These are phyloP conservation scores for Mustela nigripes DNA, from an alignment of 2,113 vertebrate genomes.

Conservation along the genomic window DNA sequence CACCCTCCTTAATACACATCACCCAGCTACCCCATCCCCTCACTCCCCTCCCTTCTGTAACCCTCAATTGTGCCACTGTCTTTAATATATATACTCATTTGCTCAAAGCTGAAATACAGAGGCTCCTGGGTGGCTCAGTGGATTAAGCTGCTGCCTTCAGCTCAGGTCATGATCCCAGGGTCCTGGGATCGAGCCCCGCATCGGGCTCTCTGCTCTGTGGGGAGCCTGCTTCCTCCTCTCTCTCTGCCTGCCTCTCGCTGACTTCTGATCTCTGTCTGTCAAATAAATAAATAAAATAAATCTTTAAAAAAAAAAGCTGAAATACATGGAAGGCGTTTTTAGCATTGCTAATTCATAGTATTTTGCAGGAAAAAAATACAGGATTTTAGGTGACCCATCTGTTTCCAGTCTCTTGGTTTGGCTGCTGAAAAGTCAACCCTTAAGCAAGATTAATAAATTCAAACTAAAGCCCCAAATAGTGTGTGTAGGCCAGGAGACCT, in stretches of 20 bases:
- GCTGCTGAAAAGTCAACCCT: slow-evolving; percentile 44
- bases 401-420: slow-evolving; percentile 37
- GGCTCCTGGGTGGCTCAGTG: too few relatives aligned
- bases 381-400: slow-evolving; percentile 17
- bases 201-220: too few relatives aligned
- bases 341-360: slow-evolving; percentile 20
- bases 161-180: too few relatives aligned
- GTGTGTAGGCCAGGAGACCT: background rate
- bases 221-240: too few relatives aligned
- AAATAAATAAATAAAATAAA: too few relatives aligned
- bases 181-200: too few relatives aligned
- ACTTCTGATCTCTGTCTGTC: too few relatives aligned
- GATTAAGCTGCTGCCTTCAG: too few relatives aligned
- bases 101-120: background rate
- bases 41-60: too few relatives aligned
- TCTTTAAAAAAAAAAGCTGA: background rate
- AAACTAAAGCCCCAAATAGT: slow-evolving; percentile 32
- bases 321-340: slow-evolving; percentile 47
- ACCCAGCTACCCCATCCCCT: too few relatives aligned
- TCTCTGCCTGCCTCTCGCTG: too few relatives aligned
- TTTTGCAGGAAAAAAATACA: background rate
- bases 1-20: too few relatives aligned
- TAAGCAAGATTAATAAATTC: slow-evolving; percentile 52
- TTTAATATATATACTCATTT: slow-evolving; percentile 28
- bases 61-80: background rate